Conservation (phyloP, 1,140 invertebrate genomes). For the Drosophila seguyi region DNA sequence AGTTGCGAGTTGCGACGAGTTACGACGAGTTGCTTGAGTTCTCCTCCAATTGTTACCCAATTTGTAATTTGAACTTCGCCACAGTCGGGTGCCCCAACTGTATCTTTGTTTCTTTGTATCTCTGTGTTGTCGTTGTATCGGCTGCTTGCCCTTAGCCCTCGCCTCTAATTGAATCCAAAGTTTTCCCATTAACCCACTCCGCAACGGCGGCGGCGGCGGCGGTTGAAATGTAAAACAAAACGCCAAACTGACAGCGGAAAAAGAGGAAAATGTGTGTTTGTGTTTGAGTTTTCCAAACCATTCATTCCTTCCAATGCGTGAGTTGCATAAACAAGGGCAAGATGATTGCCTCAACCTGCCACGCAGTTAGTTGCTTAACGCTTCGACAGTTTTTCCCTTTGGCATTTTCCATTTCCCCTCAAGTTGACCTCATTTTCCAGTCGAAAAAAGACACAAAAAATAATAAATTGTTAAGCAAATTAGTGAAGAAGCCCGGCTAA, state of each 20-base stretch:
- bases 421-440: conserved; percentile 64
- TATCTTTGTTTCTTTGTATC: conserved; percentile 24
- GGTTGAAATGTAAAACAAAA: conserved; percentile 35
- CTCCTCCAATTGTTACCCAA: conserved; percentile 47
- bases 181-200: conserved; percentile 51
- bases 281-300: conserved; percentile 57
- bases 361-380: conserved; percentile 64
- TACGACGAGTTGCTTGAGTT: not conserved
- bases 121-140: conserved; percentile 14
- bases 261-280: conserved; percentile 54
- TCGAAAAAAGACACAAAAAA: conserved; percentile 13
- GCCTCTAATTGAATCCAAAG: conserved; percentile 61
- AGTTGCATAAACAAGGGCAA: conserved; percentile 69
- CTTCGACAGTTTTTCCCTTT: conserved; percentile 68
- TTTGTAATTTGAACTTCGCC: conserved; percentile 56
- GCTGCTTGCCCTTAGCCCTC: conserved; percentile 42
- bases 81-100: conserved; percentile 36
- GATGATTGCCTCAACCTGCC: conserved; percentile 60
- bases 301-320: conserved; percentile 52
- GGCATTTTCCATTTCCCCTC: conserved; percentile 45
- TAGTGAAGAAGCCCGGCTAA: conserved; percentile 65
- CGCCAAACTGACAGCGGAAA: conserved; percentile 58
- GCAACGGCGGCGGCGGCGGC: not conserved
- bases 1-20: not conserved
- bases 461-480: conserved; percentile 45